Percentiles rank a stretch among this genome's conserved stretches.
Conservation (phyloP, 92 coral and sea anemone genomes). For the Parazoanthus atlanticus region DNA sequence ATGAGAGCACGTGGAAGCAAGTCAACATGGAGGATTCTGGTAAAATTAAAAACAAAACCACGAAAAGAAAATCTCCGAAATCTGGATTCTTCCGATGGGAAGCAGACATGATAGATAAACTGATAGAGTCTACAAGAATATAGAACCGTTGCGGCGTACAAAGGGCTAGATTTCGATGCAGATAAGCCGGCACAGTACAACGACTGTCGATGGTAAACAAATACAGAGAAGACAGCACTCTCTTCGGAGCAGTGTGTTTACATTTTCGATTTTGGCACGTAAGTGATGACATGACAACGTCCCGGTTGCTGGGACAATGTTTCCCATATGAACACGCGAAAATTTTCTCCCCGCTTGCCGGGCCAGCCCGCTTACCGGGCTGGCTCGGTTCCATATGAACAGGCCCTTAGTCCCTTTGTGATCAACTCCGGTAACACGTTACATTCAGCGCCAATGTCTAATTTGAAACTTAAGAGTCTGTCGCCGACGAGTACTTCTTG, state of each 20-base stretch:
- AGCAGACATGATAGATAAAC: neutral
- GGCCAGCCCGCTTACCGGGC: too few species aligned
- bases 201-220: too few species aligned
- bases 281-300: neutral
- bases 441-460: conserved; percentile 54
- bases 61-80: neutral
- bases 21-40: neutral
- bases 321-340: conserved; percentile 23
- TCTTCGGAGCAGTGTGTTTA: neutral
- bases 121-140: too few species aligned
- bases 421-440: conserved; percentile 34
- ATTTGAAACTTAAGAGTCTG: conserved; percentile 39
- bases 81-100: neutral
- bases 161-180: too few species aligned
- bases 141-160: too few species aligned
- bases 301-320: conserved; percentile 5
- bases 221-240: too few species aligned
- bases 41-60: neutral
- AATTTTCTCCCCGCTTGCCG: conserved; percentile 23
- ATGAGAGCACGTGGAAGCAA: neutral
- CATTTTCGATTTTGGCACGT: neutral
- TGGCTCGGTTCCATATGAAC: conserved; percentile 35
- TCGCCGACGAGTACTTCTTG: conserved; percentile 36
- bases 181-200: too few species aligned
- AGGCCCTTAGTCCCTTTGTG: too few species aligned